Evolutionary conservation across 2,888 invertebrate genomes (phyloP), one percentile per base, ranked within the genome.

Genomic region (Dicroscelio sp.): DNA sequence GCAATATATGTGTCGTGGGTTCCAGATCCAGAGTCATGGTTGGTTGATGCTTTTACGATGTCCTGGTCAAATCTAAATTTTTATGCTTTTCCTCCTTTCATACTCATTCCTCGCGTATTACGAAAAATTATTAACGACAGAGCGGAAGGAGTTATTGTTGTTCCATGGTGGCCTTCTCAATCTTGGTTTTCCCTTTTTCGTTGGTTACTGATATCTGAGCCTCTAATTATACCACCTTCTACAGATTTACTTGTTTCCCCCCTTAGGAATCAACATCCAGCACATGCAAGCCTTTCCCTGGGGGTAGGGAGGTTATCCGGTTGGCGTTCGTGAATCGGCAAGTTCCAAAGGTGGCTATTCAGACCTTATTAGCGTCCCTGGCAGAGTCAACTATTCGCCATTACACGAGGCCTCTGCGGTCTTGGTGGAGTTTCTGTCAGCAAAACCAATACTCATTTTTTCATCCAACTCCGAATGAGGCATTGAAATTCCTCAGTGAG

Each of bases 381-480:
- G 67, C 92, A 12, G 12, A 55, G 1, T 73, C 91, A 6, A 94
- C 92, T 0, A 65, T 93, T 0, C 71, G 73, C 2, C 88, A 90
- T 23, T 93, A 93, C 63, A 63, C 87, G 0, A 14, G 55, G 0
- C 88, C 60, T 3, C 52, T 93, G 8, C 79, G 78, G 14, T 63
- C 69, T 12, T 92, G 91, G 90, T 90, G 89, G 87, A 20, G 23
- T 0, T 90, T 90, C 33, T 92, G 92, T 38, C n/a, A 38, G 5
- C 23, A 0, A 1, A 58, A 58, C 10, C n/a, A 65, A 1, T 25
- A 31, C 3, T n/a, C 76, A 10, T 76, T 80, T n/a, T 92, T 86
- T 20, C 27, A 25, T 6, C 58, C 60, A n/a, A 35, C 55, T 3
- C 33, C 20, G 10, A 20, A 63, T 1, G 10, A 85, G 1, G 78